These are phyloP conservation scores for Bemisia tabaci DNA, from an alignment of 1,140 invertebrate genomes.

Conservation along the genomic window DNA sequence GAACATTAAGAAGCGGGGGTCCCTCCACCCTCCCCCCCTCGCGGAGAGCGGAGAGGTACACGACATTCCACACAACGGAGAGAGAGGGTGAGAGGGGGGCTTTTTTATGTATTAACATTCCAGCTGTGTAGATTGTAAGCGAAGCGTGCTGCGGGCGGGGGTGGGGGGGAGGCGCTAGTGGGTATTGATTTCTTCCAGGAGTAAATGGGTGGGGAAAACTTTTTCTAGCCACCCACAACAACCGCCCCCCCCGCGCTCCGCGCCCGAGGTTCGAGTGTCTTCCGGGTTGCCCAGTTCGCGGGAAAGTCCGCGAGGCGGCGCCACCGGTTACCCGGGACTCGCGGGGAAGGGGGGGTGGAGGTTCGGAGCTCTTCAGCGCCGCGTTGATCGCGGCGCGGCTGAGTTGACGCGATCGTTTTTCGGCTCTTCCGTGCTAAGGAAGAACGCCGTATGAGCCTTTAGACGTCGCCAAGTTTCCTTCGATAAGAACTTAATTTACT, in stretches of 20 bases:
- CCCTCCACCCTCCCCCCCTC: no score
- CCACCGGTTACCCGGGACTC: neutral
- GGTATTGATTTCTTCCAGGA: neutral
- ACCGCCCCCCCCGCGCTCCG: neutral
- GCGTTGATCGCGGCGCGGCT: no score
- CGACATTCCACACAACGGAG: no score
- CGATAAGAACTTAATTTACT: no score
- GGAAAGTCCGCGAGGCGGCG: neutral
- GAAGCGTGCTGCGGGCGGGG: neutral
- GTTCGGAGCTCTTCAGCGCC: no score
- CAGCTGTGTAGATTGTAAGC: neutral
- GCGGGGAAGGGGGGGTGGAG: no score
- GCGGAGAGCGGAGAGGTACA: no score
- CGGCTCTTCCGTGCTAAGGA: no score
- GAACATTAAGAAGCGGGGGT: no score
- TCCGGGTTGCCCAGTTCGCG: neutral
- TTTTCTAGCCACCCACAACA: neutral
- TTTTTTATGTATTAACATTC: neutral
- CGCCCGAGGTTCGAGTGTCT: neutral
- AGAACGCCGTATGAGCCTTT: no score
- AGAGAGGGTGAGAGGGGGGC: constrained; percentile 1
- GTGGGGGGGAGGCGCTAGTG: neutral
- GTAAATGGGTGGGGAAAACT: neutral
- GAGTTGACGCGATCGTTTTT: no score
- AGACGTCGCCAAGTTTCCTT: no score